Percentiles rank a stretch among this genome's conserved stretches.
These are phyloP conservation scores for Dasyprocta punctata DNA, from an alignment of 2,113 vertebrate genomes.

Conservation along the genomic window DNA sequence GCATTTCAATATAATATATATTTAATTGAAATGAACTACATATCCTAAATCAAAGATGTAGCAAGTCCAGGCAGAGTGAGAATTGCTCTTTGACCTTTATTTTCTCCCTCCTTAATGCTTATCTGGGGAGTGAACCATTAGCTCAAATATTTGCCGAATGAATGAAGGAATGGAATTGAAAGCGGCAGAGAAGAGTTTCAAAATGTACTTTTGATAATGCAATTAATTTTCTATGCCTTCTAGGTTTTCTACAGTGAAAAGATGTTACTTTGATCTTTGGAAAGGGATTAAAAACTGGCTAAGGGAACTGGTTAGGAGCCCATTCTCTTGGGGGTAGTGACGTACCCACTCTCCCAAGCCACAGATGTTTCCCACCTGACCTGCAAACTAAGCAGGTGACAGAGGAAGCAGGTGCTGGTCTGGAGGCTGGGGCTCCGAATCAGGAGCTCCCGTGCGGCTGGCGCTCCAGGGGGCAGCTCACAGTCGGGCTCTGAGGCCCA, in stretches of 20 bases:
- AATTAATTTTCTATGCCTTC: slow-evolving; percentile 37
- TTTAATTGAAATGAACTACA: slow-evolving; percentile 78
- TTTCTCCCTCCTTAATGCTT: not conserved
- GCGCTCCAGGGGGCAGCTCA: not conserved
- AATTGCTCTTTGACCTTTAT: not conserved
- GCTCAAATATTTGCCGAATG: slow-evolving; percentile 17
- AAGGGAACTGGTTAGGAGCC: not conserved
- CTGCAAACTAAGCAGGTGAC: not conserved
- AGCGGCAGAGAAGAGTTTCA: not conserved
- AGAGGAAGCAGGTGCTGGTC: not conserved
- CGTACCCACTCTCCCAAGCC: too few species aligned
- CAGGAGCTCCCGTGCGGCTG: not conserved
- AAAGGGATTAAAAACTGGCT: not conserved
- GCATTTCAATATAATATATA: slow-evolving; percentile 75
- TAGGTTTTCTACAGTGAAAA: slow-evolving; percentile 2
- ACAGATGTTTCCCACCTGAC: not conserved
- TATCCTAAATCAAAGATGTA: slow-evolving; percentile 76
- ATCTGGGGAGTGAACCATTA: not conserved
- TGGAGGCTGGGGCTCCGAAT: not conserved
- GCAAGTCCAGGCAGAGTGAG: not conserved
- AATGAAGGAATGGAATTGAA: not conserved
- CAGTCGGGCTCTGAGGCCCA: not conserved
- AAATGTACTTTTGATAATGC: not conserved
- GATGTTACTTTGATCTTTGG: not conserved
- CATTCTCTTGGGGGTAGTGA: not conserved